Evolutionary conservation across 2,797 vertebrate species (phyloP).

Genomic region (Lepilemur septentrionalis): DNA sequence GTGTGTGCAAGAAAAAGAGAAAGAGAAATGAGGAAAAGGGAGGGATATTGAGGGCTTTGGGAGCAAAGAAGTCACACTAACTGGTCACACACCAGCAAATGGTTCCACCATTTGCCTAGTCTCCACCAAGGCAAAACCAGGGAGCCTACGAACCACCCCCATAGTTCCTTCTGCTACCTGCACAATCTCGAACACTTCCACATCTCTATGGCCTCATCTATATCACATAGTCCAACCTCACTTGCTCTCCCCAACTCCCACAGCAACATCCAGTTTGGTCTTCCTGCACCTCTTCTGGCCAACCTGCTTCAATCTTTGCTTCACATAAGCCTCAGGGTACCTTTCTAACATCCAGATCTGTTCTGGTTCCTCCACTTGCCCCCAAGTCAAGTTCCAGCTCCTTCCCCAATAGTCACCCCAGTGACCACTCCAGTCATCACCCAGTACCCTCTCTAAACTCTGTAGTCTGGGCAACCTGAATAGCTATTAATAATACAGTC

Average conservation of each 20-base stretch:
- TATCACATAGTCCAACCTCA: too few relatives aligned
- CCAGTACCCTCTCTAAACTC: not conserved
- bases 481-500: not conserved
- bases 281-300: not conserved
- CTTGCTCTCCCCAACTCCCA: not conserved
- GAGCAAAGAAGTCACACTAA: not conserved
- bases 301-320: not conserved
- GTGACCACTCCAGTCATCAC: not conserved
- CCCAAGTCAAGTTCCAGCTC: not conserved
- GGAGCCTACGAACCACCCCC: not conserved
- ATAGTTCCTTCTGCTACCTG: not conserved
- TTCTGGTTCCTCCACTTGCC: too few relatives aligned
- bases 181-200: too few relatives aligned
- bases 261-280: not conserved
- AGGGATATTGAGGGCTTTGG: not conserved
- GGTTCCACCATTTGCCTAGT: not conserved
- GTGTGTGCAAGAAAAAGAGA: not conserved
- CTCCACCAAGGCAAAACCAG: not conserved
- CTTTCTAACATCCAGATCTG: not conserved
- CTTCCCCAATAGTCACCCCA: not conserved
- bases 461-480: not conserved
- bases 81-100: too few relatives aligned
- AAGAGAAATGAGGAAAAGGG: not conserved
- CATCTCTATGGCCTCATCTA: not conserved
- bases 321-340: not conserved